Base-by-base conservation (phyloP, 2,113 vertebrate genomes). In the Anarhynchus alexandrinus region DNA sequence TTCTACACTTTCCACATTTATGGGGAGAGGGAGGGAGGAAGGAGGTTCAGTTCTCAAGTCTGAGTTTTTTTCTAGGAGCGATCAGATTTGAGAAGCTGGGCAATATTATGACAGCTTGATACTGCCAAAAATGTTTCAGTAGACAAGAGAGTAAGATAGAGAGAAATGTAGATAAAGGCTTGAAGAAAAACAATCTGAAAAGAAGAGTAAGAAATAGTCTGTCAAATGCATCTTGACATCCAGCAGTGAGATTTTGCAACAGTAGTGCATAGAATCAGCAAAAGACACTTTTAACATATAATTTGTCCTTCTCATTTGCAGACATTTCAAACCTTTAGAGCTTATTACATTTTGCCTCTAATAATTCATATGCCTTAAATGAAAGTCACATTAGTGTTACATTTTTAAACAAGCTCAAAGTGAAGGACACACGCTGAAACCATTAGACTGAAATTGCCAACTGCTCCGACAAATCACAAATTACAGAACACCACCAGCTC, bases 361-460 rank as follows among this genome's bases (percentile, higher is more conserved):
- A 69, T 82, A 95, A 93, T 88, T 96, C 49, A 90, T 40, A 65
- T 45, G 43, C 65, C 92, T 90, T 94, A 88, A 97, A 95, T 65
- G 26, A 47, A 86, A 72, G 58, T 45, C 47, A 76, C 34, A 89
- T 88, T 74, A 57, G 27, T n/a, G 57, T 69, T 82, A 5, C 65
- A 58, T 71, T 95, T 94, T 93, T 88, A 79, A 84, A 67, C 43
- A 90, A 38, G 34, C 34, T 88, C 30, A 36, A 80, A 88, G 55
- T 59, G 59, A 95, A 85, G 86, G 76, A 92, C 82, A 77, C 59
- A 69, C 0, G 0, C 26, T 71, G 77, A 80, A 88, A 76, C 49
- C 58, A 89, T 87, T 85, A 91, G 74, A 47, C 40, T 52, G 47
- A 83, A 96, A 93, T 29, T 82, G 29, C 51, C 81, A 88, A 26